phyloP scores from a whole-genome alignment of 2,113 vertebrate species.

The Oncorhynchus kisutch region DNA sequence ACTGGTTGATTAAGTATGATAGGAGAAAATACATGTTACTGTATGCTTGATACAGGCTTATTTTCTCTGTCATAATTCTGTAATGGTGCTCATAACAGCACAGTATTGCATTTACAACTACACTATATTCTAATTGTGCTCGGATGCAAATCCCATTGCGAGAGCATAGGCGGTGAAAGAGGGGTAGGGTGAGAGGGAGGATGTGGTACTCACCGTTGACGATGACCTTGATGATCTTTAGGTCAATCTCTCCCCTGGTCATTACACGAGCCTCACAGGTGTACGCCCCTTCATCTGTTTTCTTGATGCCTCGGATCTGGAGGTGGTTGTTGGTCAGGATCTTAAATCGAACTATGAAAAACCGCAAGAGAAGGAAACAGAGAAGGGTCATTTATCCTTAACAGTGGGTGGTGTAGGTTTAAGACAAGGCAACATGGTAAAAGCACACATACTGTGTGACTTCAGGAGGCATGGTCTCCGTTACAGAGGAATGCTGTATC shows the following conservation, averaged over 20 bases:
- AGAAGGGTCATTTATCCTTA: not conserved
- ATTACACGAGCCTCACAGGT: conserved; percentile 92
- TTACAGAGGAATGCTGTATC: not conserved
- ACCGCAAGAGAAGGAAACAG: not conserved
- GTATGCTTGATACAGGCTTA: too few relatives aligned
- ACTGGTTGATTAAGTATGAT: too few relatives aligned
- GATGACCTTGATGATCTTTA: conserved; percentile 88
- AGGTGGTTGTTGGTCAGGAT: conserved; percentile 89
- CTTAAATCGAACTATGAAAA: conserved; percentile 81
- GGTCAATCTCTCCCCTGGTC: conserved; percentile 93
- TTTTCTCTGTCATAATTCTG: too few relatives aligned
- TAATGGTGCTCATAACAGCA: too few relatives aligned
- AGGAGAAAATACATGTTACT: too few relatives aligned
- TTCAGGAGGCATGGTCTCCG: not conserved
- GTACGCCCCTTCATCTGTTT: conserved; percentile 92
- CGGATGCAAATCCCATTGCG: too few relatives aligned
- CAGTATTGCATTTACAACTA: too few relatives aligned
- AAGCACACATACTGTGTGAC: not conserved
- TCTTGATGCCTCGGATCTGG: conserved; percentile 92
- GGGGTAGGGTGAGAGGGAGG: not conserved
- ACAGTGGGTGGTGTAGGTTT: not conserved
- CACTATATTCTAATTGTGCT: too few relatives aligned
- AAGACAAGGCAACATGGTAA: not conserved
- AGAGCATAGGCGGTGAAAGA: not conserved
- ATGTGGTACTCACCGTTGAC: conserved; percentile 85